Evolutionary conservation across 2,888 invertebrate species (phyloP), one percentile per base, ranked within the genome.

Genomic region (Bellardia bayeri): DNA sequence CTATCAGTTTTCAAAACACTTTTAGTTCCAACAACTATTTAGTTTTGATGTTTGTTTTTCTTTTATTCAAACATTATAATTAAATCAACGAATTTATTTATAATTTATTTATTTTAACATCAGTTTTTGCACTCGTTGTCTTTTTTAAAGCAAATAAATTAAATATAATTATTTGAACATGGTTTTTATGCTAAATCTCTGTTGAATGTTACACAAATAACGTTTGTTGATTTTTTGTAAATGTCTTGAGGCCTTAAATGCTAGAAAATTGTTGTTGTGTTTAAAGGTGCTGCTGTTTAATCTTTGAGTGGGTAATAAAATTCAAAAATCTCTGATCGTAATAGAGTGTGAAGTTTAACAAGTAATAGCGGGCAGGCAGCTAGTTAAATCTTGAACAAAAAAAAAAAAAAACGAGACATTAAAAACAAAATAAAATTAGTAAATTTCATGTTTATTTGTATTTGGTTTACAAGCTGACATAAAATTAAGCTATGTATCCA

Each of bases 1-100:
- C 13, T 1, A 51, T 51, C 51, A 51, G 1, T 51, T 51, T 13
- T 45, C 9, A 11, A 13, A 45, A 45, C 45, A 45, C 13, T 13
- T 51, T 16, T 23, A 23, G 23, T 23, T 2, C 23, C 16, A 33
- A 61, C n/a, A 51, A 11, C 45, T 11, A 23, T 23, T 23, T 23
- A 9, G 2, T 9, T 11, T 45, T 45, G 45, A n/a, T n/a, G 51
- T 51, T 63, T 81, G 37, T 51, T 64, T 64, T 66, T 23, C 7
- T 51, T 64, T 64, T 66, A 9, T 23, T 8, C 33, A 33, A 82
- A 56, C 45, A 45, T 33, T 56, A 16, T 64, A 82, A 74, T 69
- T 72, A 49, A 64, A 54, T 82, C 64, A 76, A 80, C 81, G 81
- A 80, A 83, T 87, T 83, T 80, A 58, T 87, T 80, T 80, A 76